phyloP scores from a whole-genome alignment of 1,140 invertebrate genomes.

The Acromyrmex heyeri region DNA sequence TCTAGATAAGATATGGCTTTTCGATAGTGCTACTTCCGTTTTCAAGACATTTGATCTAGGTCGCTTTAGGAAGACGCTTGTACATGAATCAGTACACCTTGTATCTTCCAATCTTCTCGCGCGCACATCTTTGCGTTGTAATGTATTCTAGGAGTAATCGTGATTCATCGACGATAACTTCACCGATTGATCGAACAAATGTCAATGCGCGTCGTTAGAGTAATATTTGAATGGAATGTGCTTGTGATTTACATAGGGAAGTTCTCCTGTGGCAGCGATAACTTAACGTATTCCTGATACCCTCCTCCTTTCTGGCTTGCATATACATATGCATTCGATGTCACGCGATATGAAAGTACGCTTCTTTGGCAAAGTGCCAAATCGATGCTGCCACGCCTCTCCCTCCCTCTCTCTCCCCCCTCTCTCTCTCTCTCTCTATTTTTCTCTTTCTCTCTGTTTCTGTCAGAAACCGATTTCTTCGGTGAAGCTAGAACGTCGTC shows the following conservation, averaged over 20 bases:
- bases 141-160: constrained; percentile 13
- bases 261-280: constrained; percentile 50
- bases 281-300: constrained; percentile 61
- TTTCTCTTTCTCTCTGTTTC: constrained; percentile 28
- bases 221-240: constrained; percentile 57
- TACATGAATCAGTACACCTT: not conserved
- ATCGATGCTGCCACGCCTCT: constrained; percentile 60
- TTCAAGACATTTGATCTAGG: not conserved
- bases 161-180: constrained; percentile 40
- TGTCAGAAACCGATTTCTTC: constrained; percentile 51
- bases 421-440: not conserved
- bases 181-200: constrained; percentile 48
- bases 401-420: too few relatives aligned
- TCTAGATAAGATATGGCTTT: not conserved
- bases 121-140: not conserved
- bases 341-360: constrained; percentile 73
- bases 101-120: not conserved
- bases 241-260: constrained; percentile 31
- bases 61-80: not conserved
- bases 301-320: constrained; percentile 18
- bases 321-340: constrained; percentile 43
- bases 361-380: constrained; percentile 67
- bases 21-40: not conserved
- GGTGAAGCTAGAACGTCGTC: not conserved
- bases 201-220: constrained; percentile 38